phyloP scores from a whole-genome alignment of 37 sponge, comb jelly and placozoan species.

The Chondrilla cf. caribensis region DNA sequence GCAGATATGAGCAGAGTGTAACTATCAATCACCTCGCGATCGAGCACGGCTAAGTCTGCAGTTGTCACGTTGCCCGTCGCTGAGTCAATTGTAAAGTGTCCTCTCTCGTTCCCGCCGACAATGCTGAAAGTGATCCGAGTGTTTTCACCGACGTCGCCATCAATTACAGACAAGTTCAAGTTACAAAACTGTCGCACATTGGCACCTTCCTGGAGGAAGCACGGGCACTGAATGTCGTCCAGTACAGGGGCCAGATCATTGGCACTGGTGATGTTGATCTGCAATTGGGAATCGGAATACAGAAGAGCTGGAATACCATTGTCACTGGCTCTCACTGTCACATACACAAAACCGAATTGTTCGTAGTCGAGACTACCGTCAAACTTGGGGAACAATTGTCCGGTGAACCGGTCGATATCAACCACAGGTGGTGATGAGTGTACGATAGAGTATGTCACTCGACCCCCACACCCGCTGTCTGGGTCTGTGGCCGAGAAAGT shows the following conservation, averaged over 20 bases:
- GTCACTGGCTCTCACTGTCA: slow-evolving; percentile 54
- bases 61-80: neutral
- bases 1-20: slow-evolving; percentile 61
- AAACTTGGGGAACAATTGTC: slow-evolving; percentile 36
- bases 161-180: neutral
- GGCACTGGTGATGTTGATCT: slow-evolving; percentile 26
- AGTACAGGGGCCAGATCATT: slow-evolving; percentile 57
- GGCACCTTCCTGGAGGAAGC: slow-evolving; percentile 54
- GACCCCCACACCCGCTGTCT: slow-evolving; percentile 55
- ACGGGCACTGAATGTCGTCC: slow-evolving; percentile 53
- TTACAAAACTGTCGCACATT: neutral
- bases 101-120: slow-evolving; percentile 46
- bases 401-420: slow-evolving; percentile 49
- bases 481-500: slow-evolving; percentile 57
- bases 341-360: slow-evolving; percentile 16
- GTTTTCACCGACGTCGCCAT: neutral
- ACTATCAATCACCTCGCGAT: slow-evolving; percentile 45
- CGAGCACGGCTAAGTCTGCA: slow-evolving; percentile 3
- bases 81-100: slow-evolving; percentile 56
- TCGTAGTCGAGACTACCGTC: slow-evolving; percentile 54
- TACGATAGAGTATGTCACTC: slow-evolving; percentile 39
- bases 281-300: slow-evolving; percentile 33
- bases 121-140: slow-evolving; percentile 52
- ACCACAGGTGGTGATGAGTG: slow-evolving; percentile 52
- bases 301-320: neutral